phyloP scores from a whole-genome alignment of 2,888 invertebrate genomes.

The Synergus japonicus region DNA sequence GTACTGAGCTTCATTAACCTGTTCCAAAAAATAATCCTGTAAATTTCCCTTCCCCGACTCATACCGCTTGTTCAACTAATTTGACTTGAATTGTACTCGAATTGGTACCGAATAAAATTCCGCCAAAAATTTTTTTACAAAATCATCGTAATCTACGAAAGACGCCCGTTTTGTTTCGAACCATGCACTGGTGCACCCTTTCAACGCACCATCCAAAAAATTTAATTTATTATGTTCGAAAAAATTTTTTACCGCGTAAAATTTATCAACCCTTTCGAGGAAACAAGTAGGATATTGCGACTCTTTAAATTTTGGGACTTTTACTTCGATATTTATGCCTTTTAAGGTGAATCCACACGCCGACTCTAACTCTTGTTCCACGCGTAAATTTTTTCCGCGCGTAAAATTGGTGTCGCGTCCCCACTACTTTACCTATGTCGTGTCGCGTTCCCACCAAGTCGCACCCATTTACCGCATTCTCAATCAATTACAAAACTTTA shows the following conservation, averaged over 20 bases:
- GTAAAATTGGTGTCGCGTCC: no score
- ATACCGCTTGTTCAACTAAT: conserved; percentile 30
- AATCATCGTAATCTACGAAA: conserved; percentile 32
- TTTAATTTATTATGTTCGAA: not conserved
- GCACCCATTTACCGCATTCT: no score
- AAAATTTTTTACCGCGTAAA: not conserved
- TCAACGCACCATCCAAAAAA: conserved; percentile 38
- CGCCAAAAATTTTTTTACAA: not conserved
- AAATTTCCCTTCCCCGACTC: conserved; percentile 26
- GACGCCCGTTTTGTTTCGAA: conserved; percentile 16
- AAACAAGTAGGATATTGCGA: not conserved
- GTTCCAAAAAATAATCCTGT: conserved; percentile 42
- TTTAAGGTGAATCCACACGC: no score
- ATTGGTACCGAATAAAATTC: conserved; percentile 31
- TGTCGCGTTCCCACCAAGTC: no score
- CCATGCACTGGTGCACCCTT: conserved; percentile 42
- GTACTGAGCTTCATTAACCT: conserved; percentile 44
- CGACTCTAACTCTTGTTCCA: no score
- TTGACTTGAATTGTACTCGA: conserved; percentile 42
- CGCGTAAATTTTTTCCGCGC: no score
- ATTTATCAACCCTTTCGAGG: conserved; percentile 31
- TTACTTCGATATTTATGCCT: not conserved
- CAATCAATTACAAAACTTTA: no score
- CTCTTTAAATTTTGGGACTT: not conserved
- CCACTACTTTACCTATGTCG: no score